Evolutionary conservation across 2,888 invertebrate genomes (phyloP).

Genomic region (Caenorhabditis sulstoni): DNA sequence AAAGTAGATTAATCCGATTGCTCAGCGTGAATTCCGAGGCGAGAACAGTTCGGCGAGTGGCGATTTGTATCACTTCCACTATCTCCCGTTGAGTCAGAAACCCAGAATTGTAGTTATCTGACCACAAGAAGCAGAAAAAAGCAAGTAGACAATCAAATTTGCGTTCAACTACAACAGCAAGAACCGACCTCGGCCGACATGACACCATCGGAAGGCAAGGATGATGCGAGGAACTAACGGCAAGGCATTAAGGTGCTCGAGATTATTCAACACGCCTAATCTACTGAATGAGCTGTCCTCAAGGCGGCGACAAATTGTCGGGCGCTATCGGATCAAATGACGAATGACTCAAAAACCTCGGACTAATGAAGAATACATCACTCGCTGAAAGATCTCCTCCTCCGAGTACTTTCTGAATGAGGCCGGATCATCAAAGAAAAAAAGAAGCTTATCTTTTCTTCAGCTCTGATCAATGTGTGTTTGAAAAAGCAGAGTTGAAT

Average conservation of each 20-base stretch:
- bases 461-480: constrained; percentile 18
- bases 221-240: constrained; percentile 7
- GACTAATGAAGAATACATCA: constrained; percentile 41
- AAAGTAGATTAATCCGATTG: constrained; percentile 45
- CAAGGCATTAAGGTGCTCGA: constrained; percentile 21
- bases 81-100: constrained; percentile 18
- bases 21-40: constrained; percentile 17
- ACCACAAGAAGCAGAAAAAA: constrained; percentile 16
- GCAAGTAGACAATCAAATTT: constrained; percentile 14
- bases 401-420: constrained; percentile 29
- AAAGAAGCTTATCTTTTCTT: constrained; percentile 10
- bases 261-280: constrained; percentile 48
- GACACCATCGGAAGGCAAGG: background rate
- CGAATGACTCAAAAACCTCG: constrained; percentile 44
- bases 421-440: background rate
- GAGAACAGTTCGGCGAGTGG: constrained; percentile 3
- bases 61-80: constrained; percentile 1
- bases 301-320: constrained; percentile 9
- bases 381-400: constrained; percentile 11
- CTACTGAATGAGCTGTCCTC: constrained; percentile 46
- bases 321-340: constrained; percentile 44
- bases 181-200: background rate
- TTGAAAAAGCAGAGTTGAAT: background rate
- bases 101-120: constrained; percentile 21
- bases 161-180: constrained; percentile 15